These are phyloP conservation scores for Nothura maculosa DNA, from an alignment of 2,797 vertebrate genomes.

Conservation along the genomic window DNA sequence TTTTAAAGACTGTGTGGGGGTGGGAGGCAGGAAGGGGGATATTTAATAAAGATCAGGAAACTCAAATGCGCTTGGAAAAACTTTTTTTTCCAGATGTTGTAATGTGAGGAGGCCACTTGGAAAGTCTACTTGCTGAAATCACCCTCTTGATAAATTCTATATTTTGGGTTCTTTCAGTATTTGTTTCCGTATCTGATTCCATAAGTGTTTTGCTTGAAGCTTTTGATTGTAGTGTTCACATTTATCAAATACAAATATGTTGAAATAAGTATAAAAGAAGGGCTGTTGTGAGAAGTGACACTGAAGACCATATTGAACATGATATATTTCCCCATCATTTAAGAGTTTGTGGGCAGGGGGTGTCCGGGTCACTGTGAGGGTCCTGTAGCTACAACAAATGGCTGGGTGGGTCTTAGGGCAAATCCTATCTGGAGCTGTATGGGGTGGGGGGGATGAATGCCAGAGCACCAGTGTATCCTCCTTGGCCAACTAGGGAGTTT, in stretches of 20 bases:
- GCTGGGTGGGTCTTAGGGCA: background rate
- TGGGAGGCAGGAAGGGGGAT: background rate
- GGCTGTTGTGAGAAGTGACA: background rate
- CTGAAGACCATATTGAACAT: background rate
- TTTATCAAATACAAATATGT: background rate
- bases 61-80: constrained; percentile 35
- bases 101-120: constrained; percentile 33
- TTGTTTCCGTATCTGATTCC: constrained; percentile 16
- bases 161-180: constrained; percentile 2
- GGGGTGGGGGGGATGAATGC: background rate
- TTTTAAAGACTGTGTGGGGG: background rate
- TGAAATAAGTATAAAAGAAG: background rate
- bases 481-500: background rate
- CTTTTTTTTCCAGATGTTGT: constrained; percentile 21
- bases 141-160: background rate
- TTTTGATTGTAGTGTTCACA: background rate
- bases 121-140: constrained; percentile 42
- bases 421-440: background rate
- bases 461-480: background rate
- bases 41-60: constrained; percentile 55
- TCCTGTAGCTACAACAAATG: background rate
- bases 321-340: background rate
- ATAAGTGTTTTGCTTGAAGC: constrained; percentile 2
- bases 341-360: background rate
- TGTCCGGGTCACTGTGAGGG: background rate